A percentile compares a stretch with the other conserved stretches of the same genome.
Conservation (phyloP, 2,113 vertebrate genomes). For the Podarcis muralis region DNA sequence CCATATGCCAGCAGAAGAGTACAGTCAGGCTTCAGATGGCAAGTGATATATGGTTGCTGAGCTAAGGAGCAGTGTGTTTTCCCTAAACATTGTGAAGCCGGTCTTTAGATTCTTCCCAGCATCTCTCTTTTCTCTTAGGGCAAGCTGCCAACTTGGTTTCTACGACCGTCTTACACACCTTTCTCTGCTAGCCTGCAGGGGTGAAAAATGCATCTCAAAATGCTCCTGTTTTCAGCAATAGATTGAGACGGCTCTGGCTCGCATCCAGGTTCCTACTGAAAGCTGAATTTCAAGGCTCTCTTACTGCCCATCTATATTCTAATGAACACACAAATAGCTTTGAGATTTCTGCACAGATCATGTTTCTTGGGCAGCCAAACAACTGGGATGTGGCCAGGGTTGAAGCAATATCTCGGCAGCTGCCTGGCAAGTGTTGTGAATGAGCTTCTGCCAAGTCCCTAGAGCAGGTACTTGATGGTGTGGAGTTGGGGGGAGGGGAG, state of each 20-base stretch:
- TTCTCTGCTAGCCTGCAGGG: neutral
- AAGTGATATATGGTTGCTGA: conserved; percentile 2
- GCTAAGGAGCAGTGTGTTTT: conserved; percentile 10
- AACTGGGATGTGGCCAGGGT: neutral
- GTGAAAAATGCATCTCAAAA: neutral
- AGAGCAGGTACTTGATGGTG: neutral
- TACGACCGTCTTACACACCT: neutral
- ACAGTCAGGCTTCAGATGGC: neutral
- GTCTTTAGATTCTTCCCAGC: neutral
- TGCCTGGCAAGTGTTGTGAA: neutral
- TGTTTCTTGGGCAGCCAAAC: conserved; percentile 3
- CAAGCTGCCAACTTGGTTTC: neutral
- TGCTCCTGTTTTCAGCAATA: neutral
- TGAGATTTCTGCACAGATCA: conserved; percentile 5
- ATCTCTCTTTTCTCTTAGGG: conserved; percentile 3
- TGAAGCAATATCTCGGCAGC: conserved; percentile 16
- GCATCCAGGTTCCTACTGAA: neutral
- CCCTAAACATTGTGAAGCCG: conserved; percentile 4
- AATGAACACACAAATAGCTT: conserved; percentile 17
- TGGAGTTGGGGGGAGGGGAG: too few relatives aligned
- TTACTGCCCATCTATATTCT: neutral
- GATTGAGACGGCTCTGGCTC: neutral
- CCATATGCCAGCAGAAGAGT: neutral
- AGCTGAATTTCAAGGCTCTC: neutral
- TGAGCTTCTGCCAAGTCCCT: neutral